Conservation (phyloP, 1,140 invertebrate species). For the Globodera ellingtonae region DNA sequence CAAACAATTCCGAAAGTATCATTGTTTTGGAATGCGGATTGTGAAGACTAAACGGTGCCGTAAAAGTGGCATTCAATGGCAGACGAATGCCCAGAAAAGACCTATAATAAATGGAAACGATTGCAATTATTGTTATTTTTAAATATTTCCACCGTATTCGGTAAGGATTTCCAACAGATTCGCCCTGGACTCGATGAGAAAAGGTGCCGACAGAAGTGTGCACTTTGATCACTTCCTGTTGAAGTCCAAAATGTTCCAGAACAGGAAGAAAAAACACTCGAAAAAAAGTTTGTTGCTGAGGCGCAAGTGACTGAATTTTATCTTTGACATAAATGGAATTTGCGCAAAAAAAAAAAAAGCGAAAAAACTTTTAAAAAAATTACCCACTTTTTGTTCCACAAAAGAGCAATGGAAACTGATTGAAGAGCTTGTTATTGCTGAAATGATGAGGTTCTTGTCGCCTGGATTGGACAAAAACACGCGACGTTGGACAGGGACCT, state of each 20-base stretch:
- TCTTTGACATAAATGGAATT: too few relatives aligned
- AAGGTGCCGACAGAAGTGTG: slow-evolving; percentile 86
- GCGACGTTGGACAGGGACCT: slow-evolving; percentile 30
- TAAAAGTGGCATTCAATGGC: slow-evolving; percentile 86
- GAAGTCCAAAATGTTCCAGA: slow-evolving; percentile 53
- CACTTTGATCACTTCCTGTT: slow-evolving; percentile 79
- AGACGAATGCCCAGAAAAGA: slow-evolving; percentile 85
- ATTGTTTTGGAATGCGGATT: slow-evolving; percentile 85
- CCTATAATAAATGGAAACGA: slow-evolving; percentile 1
- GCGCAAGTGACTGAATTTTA: slow-evolving; percentile 32
- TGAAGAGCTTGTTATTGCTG: slow-evolving; percentile 32
- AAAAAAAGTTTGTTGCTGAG: slow-evolving; percentile 31
- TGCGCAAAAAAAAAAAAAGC: too few relatives aligned
- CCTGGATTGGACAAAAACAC: slow-evolving; percentile 27
- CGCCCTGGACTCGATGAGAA: slow-evolving; percentile 74
- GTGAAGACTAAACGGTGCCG: slow-evolving; percentile 85
- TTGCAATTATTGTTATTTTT: background rate
- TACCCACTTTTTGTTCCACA: slow-evolving; percentile 28
- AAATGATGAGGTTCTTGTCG: slow-evolving; percentile 23
- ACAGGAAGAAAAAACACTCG: slow-evolving; percentile 41
- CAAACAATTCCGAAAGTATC: slow-evolving; percentile 86
- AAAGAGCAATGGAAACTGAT: slow-evolving; percentile 43
- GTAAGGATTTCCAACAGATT: slow-evolving; percentile 48
- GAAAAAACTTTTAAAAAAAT: background rate
- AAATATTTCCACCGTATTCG: slow-evolving; percentile 34